Base-by-base conservation (phyloP, 2,888 invertebrate genomes). In the Dynastes maya region DNA sequence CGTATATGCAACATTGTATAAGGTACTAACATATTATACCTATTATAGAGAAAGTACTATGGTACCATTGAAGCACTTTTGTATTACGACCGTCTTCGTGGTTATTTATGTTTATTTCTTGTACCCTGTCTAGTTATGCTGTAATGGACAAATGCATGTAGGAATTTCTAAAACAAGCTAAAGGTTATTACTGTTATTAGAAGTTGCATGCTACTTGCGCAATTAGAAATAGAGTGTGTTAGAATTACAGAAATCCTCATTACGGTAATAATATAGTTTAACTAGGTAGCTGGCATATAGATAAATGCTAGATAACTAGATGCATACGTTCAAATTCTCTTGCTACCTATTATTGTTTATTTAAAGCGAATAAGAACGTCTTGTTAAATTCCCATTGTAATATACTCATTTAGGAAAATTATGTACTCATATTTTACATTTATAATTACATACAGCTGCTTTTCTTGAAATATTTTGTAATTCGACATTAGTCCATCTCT, bases 161-260 rank as follows among this genome's bases (percentile, higher is more conserved):
- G 13, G 40, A 8, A 27, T 29, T 68, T 49, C 22, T 8, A 16
- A 68, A 49, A 68, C 27, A 29, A 45, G 49, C 45, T 68, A 49
- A 49, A 68, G 29, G 49, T 68, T 49, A 68, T 65, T 65, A 40
- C 65, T 65, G 65, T 65, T 68, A 68, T 68, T 68, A 49, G 61
- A 49, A 49, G 27, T 27, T 49, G 49, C 49, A 68, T 49, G 45
- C 45, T 27, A 1, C 49, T 49, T 68, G 49, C 49, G 49, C 49
- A 68, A 68, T 27, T 65, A 29, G 45, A 22, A 11, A 37, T 9
- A 16, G 45, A 65, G n/a, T 22, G 45, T 16, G 40, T 65, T 22
- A 22, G 37, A 65, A 65, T 16, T 65, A 45, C 65, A 45, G 45
- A 22, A 65, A n/a, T 40, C 29, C 65, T 45, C 45, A 37, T n/a